Evolutionary conservation across 2,797 vertebrate genomes (phyloP).

Genomic region (Vespertilio murinus): DNA sequence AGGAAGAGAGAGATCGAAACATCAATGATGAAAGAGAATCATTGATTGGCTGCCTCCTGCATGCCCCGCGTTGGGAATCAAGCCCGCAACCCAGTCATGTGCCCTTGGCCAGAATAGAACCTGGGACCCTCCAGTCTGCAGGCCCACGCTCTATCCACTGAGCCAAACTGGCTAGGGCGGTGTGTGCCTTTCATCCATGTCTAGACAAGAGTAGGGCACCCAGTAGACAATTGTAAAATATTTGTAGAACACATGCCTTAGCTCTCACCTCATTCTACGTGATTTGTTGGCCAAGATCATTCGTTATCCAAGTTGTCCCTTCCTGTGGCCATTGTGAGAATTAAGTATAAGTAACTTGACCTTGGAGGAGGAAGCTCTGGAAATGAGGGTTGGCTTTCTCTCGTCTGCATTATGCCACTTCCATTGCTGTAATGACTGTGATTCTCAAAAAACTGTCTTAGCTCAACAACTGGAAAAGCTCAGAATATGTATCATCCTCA

Average conservation of each 20-base stretch:
- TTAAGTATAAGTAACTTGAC: background rate
- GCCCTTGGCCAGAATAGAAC: no score
- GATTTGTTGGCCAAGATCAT: no score
- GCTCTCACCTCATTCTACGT: background rate
- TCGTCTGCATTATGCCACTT: background rate
- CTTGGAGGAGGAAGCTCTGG: background rate
- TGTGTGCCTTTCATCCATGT: background rate
- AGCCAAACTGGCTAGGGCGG: no score
- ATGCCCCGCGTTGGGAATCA: no score
- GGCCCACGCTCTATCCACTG: no score
- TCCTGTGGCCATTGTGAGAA: background rate
- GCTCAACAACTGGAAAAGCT: background rate
- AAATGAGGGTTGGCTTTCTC: background rate
- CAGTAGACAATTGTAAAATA: background rate
- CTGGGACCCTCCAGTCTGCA: no score
- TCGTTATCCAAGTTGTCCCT: background rate
- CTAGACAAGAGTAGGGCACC: no score
- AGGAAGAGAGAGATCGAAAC: no score
- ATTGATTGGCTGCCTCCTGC: no score
- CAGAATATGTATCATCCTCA: background rate
- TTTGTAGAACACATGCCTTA: background rate
- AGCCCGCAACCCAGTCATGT: no score
- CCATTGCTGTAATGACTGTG: background rate
- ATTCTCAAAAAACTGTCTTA: constrained; percentile 29
- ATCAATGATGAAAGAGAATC: no score